Conservation (phyloP, 2,888 invertebrate genomes). For the Salpingus planirostris region DNA sequence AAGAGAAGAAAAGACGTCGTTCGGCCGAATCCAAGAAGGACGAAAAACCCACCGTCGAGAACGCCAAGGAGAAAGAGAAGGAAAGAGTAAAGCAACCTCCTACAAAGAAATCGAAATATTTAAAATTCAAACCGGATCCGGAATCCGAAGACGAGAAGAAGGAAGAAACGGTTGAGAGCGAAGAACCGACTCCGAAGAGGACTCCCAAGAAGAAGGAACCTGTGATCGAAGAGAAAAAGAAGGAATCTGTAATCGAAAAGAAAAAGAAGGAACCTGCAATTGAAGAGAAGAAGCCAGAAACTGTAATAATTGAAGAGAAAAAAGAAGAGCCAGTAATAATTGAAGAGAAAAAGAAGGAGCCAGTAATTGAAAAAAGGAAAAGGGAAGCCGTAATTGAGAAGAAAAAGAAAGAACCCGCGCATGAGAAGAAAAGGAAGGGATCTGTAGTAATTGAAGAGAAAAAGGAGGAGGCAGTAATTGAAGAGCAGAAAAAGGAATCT, state of each 20-base stretch:
- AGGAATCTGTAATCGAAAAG: too few species aligned
- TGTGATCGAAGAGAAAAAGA: neutral
- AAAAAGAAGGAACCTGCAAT: neutral
- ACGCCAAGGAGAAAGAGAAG: slow-evolving; percentile 5
- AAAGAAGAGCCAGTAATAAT: too few species aligned
- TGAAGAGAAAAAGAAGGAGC: slow-evolving; percentile 8
- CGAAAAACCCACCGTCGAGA: slow-evolving; percentile 1
- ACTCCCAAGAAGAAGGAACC: slow-evolving; percentile 2
- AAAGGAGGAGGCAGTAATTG: neutral
- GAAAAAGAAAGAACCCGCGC: neutral
- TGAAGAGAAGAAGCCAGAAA: slow-evolving; percentile 4
- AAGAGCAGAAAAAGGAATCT: slow-evolving; percentile 1
- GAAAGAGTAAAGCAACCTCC: slow-evolving; percentile 4
- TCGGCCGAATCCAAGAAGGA: neutral
- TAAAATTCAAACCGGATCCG: slow-evolving; percentile 3
- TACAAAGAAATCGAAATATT: neutral
- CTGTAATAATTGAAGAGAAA: slow-evolving; percentile 8
- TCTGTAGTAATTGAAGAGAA: slow-evolving; percentile 3
- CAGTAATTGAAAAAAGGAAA: slow-evolving; percentile 4
- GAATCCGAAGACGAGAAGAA: slow-evolving; percentile 4
- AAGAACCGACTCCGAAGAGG: slow-evolving; percentile 1
- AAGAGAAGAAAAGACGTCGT: slow-evolving; percentile 1
- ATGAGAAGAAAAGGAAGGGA: slow-evolving; percentile 1
- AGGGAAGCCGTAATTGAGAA: neutral
- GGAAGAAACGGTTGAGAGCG: slow-evolving; percentile 2